phyloP scores from a whole-genome alignment of 2,888 invertebrate genomes.

The Chloroclysta siterata region DNA sequence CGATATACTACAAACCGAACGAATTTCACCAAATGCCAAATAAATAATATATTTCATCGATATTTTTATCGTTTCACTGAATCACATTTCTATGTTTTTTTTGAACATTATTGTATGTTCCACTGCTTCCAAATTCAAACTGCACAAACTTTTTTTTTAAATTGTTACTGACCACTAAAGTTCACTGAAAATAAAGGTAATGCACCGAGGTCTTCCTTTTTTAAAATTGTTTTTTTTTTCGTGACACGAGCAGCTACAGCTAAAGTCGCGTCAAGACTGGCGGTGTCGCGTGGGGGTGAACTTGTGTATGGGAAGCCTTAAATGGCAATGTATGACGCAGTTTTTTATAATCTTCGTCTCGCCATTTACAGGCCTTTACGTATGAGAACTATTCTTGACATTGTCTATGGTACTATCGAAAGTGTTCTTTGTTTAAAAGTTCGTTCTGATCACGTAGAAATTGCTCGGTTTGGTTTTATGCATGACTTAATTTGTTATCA shows the following conservation, averaged over 20 bases:
- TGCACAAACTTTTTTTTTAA: slow-evolving; percentile 9
- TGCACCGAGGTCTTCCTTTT: background rate
- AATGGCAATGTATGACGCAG: slow-evolving; percentile 56
- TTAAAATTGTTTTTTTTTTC: slow-evolving; percentile 2
- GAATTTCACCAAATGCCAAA: slow-evolving; percentile 12
- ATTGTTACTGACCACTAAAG: slow-evolving; percentile 17
- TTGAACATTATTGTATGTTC: slow-evolving; percentile 2
- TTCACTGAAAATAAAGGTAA: slow-evolving; percentile 9
- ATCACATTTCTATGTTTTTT: slow-evolving; percentile 31
- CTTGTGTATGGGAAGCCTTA: slow-evolving; percentile 56
- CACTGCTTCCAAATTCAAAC: slow-evolving; percentile 26
- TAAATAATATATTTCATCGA: slow-evolving; percentile 18
- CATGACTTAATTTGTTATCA: slow-evolving; percentile 3
- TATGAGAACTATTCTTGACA: slow-evolving; percentile 35
- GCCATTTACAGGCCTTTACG: slow-evolving; percentile 33
- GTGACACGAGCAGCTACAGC: slow-evolving; percentile 55
- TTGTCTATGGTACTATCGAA: slow-evolving; percentile 35
- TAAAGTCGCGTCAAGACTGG: slow-evolving; percentile 68
- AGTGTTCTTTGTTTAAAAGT: slow-evolving; percentile 27
- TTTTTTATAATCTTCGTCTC: slow-evolving; percentile 43
- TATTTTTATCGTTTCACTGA: slow-evolving; percentile 29
- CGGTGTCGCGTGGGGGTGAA: slow-evolving; percentile 54
- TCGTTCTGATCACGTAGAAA: slow-evolving; percentile 17
- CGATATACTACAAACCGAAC: slow-evolving; percentile 8
- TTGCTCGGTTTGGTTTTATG: background rate